These are phyloP conservation scores for Rhabdomys pumilio DNA, from an alignment of 2,797 vertebrate genomes.

Conservation along the genomic window DNA sequence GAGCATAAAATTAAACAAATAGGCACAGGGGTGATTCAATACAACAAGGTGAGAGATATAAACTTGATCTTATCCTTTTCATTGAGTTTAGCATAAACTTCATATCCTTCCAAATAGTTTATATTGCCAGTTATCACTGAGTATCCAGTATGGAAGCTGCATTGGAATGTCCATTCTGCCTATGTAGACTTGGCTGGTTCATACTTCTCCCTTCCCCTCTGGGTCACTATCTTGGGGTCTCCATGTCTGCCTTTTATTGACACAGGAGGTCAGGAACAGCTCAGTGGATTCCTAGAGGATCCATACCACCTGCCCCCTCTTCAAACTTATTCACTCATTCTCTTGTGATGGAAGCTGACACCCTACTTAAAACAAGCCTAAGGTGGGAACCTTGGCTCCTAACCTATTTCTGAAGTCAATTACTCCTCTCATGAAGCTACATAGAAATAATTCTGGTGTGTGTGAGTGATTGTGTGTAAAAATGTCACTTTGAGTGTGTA, in stretches of 20 bases:
- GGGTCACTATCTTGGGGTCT: neutral
- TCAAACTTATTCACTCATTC: neutral
- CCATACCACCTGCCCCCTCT: neutral
- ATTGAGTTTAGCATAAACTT: constrained; percentile 22
- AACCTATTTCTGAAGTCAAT: neutral
- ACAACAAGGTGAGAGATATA: neutral
- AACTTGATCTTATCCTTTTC: neutral
- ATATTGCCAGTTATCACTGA: neutral
- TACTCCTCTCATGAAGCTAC: neutral
- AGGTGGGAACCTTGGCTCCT: neutral
- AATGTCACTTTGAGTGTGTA: neutral
- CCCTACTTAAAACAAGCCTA: neutral
- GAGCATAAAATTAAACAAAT: neutral
- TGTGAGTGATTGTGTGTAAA: neutral
- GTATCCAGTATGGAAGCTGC: neutral
- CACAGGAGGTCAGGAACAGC: neutral
- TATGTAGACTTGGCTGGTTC: neutral
- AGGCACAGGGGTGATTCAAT: neutral
- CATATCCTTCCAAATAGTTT: neutral
- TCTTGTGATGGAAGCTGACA: neutral
- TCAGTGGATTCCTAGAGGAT: neutral
- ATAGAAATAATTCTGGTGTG: neutral
- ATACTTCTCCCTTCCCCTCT: neutral
- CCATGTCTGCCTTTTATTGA: neutral
- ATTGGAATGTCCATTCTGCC: neutral